These are phyloP conservation scores for Adrianichthys oophorus DNA, from an alignment of 2,797 vertebrate species.

Conservation along the genomic window DNA sequence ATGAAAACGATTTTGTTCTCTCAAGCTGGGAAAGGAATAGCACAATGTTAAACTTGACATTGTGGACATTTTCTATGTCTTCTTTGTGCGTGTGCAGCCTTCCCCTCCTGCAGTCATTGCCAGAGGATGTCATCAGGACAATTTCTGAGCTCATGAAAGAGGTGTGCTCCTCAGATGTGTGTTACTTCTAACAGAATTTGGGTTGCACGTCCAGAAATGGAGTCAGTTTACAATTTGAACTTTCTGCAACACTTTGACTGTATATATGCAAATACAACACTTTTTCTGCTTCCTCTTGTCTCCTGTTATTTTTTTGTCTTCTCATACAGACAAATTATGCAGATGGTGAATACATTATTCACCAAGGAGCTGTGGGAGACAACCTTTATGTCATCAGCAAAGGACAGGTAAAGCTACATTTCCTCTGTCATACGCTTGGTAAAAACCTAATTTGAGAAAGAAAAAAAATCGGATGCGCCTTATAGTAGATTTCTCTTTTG, in stretches of 20 bases:
- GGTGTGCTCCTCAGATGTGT: constrained; percentile 47
- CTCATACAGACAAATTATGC: constrained; percentile 64
- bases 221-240: constrained; percentile 10
- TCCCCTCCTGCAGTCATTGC: constrained; percentile 71
- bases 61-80: background rate
- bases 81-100: constrained; percentile 61
- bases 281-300: constrained; percentile 11
- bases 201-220: constrained; percentile 15
- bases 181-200: constrained; percentile 8
- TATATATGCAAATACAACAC: background rate
- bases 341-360: constrained; percentile 75
- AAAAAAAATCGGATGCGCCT: no score
- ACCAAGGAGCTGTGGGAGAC: constrained; percentile 70
- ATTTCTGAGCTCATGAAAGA: constrained; percentile 74
- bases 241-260: background rate
- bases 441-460: constrained; percentile 9
- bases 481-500: no score
- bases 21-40: background rate
- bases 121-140: constrained; percentile 74
- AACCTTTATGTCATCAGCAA: constrained; percentile 77
- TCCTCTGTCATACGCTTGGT: constrained; percentile 10
- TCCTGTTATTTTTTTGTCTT: constrained; percentile 12
- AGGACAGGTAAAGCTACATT: constrained; percentile 71
- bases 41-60: background rate
- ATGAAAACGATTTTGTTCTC: background rate